Base-by-base conservation (phyloP, 2,113 vertebrate genomes). In the Semnopithecus entellus region DNA sequence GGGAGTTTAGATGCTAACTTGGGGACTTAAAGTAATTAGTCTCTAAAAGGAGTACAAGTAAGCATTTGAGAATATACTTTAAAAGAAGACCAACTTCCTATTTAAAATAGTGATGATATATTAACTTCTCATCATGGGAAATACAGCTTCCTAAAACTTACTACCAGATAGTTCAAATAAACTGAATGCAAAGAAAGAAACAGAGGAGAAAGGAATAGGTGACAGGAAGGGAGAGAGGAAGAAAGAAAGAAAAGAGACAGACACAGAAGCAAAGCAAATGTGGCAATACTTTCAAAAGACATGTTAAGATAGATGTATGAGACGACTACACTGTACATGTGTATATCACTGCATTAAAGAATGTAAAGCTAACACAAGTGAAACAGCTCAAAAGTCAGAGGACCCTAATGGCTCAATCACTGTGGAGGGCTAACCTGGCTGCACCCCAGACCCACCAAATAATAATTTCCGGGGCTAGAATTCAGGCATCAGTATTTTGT, bases 141-240 rank as follows among this genome's bases (percentile, higher is more conserved):
- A 95, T 40, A 95, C 3, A 95, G 61, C 12, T 57, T 83, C 72
- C 82, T 93, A 78, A 95, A 94, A 91, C 30, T 72, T 91, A 90
- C 66, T 78, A 83, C 48, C 57, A 83, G 43, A 86, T 40, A 91
- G 23, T 89, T 92, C 45, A 95, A 96, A 90, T 27, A 11, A 96
- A 88, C 0, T 92, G 43, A 83, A 92, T 96, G 87, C 73, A 25
- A 72, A 43, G 27, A 76, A 64, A 64, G 5, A 61, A 61, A 61
- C 35, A 68, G 38, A 23, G 9, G 38, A 48, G 20, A 48, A 88
- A 92, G 18, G 43, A 30, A 40, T 13, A 6, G 30, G 17, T 23
- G n/a, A 43, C 8, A 48, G 10, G 13, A 3, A 79, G 1, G 78
- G 8, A 20, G 50, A 55, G 35, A n/a, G 32, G 35, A 35, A n/a